Evolutionary conservation across 2,888 invertebrate genomes (phyloP), one percentile per base, ranked within the genome.

Genomic region (Drosophila recens): DNA sequence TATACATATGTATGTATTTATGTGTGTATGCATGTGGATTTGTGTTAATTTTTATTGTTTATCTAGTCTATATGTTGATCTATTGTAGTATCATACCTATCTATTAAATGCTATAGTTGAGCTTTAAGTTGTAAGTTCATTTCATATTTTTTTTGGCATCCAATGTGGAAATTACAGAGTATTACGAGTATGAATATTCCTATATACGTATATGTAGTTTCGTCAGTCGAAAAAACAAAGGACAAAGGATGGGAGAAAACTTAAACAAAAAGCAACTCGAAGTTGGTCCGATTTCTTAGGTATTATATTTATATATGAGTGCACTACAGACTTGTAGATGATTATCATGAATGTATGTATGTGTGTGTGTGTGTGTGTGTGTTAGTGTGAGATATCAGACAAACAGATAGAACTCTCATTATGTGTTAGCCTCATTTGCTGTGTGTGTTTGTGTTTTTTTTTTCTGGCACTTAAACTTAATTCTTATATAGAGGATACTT

Each of bases 281-380:
- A 73, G 62, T 77, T 76, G 76, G 73, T 76, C 77, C 76, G 70
- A 73, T 73, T 65, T 52, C 65, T 70, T 74, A 58, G 51, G 33
- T 57, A 64, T 56, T 68, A 56, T 42, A 54, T 57, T 17, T 51
- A 51, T 45, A n/a, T 43, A 11, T 46, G 11, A 17, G 5, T 56
- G n/a, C 45, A 36, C 38, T 63, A 56, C 45, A 45, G 9, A 67
- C 5, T 45, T 70, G 64, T 71, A 65, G 73, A n/a, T 62, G 68
- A 74, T 64, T 64, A 66, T 66, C 75, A 45, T 67, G 45, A 43
- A 66, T 42, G 23, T 65, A 36, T 43, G 10, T 51, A 11, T 63
- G 11, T 56, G 30, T 59, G 45, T 43, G 34, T 69, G 20, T 48
- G 20, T 56, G 23, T 56, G 10, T 23, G 11, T 23, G 20, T 20